Percentiles rank a stretch among this genome's conserved stretches.
phyloP scores from a whole-genome alignment of 2,888 invertebrate species.

The Noctua fimbriata region DNA sequence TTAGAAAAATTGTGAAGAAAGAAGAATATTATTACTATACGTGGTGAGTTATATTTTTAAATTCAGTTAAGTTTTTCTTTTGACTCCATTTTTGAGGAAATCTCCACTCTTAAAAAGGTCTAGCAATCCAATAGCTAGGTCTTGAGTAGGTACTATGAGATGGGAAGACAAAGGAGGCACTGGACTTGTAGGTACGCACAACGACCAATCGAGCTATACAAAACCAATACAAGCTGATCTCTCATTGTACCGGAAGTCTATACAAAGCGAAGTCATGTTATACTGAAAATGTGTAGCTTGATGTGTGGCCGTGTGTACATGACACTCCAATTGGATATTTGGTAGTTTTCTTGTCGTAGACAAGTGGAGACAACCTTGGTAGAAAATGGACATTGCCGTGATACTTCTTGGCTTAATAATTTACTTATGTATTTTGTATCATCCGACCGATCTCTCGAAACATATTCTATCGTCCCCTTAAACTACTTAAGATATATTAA shows the following conservation, averaged over 20 bases:
- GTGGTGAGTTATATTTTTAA: slow-evolving; percentile 81
- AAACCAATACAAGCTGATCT: not conserved
- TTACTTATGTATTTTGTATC: slow-evolving; percentile 29
- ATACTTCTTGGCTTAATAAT: not conserved
- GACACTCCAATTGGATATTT: not conserved
- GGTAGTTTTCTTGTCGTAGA: not conserved
- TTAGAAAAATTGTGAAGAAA: slow-evolving; percentile 83
- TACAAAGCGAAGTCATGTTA: not conserved
- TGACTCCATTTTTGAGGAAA: not conserved
- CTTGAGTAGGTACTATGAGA: not conserved
- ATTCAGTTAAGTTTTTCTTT: not conserved
- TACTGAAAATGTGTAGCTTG: not conserved
- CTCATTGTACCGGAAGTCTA: not conserved
- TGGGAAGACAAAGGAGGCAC: not conserved
- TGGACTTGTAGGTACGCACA: not conserved
- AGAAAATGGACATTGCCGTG: slow-evolving; percentile 6
- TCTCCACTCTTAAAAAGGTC: not conserved
- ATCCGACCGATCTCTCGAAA: slow-evolving; percentile 17
- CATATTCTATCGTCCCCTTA: slow-evolving; percentile 35
- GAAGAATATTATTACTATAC: slow-evolving; percentile 74
- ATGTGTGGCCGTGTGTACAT: not conserved
- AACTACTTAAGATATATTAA: slow-evolving; percentile 46
- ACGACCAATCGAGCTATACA: not conserved
- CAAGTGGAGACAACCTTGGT: not conserved
- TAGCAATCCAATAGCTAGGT: not conserved